phyloP scores from a whole-genome alignment of 2,888 invertebrate species.

The Danaus chrysippus region DNA sequence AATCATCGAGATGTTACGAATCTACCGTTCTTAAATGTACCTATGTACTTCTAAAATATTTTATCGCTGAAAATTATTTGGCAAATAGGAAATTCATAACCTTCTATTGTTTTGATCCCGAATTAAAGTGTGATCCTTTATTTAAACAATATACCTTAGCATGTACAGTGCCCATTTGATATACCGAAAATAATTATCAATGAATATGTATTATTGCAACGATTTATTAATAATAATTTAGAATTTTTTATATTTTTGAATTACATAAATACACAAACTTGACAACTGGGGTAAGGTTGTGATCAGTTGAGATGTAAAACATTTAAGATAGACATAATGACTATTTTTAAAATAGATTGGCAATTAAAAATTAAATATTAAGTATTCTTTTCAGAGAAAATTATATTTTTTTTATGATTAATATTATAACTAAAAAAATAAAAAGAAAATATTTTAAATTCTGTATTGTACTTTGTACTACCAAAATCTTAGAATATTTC shows the following conservation, averaged over 20 bases:
- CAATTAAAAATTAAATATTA: too few species aligned
- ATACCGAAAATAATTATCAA: constrained; percentile 9
- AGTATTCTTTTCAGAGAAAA: too few species aligned
- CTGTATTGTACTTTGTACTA: too few species aligned
- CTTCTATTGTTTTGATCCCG: constrained; percentile 10
- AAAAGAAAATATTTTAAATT: too few species aligned
- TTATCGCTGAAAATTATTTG: not conserved
- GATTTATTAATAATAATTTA: constrained; percentile 30
- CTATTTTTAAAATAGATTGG: too few species aligned
- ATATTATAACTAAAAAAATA: too few species aligned
- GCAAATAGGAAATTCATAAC: constrained; percentile 16
- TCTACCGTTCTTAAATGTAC: too few species aligned
- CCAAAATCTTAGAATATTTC: too few species aligned
- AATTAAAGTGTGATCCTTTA: not conserved
- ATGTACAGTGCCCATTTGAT: constrained; percentile 41
- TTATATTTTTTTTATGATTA: too few species aligned
- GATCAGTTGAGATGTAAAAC: not conserved
- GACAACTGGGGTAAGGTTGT: constrained; percentile 25
- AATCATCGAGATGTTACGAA: too few species aligned
- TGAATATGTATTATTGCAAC: constrained; percentile 11
- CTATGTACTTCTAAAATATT: too few species aligned
- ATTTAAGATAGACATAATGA: not conserved
- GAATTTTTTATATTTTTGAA: constrained; percentile 37
- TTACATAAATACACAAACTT: constrained; percentile 44
- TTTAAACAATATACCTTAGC: constrained; percentile 33